Evolutionary conservation across 2,797 vertebrate genomes (phyloP).

Genomic region (Tenualosa thibaudeaui): DNA sequence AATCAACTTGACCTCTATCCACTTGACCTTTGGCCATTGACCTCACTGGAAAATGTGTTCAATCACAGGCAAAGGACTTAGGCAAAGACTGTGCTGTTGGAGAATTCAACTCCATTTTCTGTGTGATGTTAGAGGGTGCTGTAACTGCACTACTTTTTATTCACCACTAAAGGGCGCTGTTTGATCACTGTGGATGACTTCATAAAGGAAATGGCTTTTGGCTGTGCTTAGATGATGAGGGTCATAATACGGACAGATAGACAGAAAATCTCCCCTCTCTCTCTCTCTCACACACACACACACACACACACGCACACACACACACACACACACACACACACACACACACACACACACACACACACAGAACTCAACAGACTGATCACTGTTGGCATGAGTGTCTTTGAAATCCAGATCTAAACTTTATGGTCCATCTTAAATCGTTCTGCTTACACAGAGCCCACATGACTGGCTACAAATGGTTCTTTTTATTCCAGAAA

Average conservation of each 20-base stretch:
- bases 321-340: neutral
- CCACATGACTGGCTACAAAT: constrained; percentile 22
- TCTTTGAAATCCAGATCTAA: constrained; percentile 20
- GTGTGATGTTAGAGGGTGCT: neutral
- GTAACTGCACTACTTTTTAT: neutral
- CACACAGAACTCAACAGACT: neutral
- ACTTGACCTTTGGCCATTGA: no score
- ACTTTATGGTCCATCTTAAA: constrained; percentile 14
- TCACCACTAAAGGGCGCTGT: neutral
- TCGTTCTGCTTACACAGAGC: constrained; percentile 11
- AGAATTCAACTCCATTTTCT: neutral
- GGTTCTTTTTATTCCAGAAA: constrained; percentile 13
- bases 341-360: neutral
- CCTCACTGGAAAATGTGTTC: no score
- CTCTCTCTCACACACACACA: neutral
- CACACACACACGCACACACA: neutral
- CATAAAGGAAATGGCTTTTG: neutral
- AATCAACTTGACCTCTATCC: no score
- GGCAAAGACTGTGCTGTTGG: no score
- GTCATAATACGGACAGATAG: constrained; percentile 3
- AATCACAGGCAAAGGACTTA: no score
- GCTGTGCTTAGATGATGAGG: neutral
- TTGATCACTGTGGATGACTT: neutral
- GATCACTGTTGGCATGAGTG: constrained; percentile 7
- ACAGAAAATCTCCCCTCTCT: neutral